phyloP scores from a whole-genome alignment of 2,113 vertebrate species.

The Turnix velox region DNA sequence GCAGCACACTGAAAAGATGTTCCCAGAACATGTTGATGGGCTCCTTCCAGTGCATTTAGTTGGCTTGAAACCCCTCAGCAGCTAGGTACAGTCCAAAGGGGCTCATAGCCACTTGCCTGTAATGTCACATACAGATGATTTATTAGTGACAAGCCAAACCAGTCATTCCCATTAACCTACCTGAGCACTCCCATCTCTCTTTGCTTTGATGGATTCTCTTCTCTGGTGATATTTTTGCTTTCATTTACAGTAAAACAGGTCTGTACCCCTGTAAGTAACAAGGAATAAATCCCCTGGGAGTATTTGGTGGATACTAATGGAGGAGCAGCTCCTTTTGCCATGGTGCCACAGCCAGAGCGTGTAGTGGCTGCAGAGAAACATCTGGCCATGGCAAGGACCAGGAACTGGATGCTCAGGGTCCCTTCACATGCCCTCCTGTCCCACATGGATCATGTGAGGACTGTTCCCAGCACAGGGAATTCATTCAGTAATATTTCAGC shows the following conservation, averaged over 20 bases:
- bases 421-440: not conserved
- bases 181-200: not conserved
- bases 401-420: not conserved
- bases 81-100: not conserved
- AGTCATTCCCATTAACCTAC: fast-evolving
- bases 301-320: not conserved
- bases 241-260: not conserved
- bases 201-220: not conserved
- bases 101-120: fast-evolving
- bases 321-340: fast-evolving
- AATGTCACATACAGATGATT: not conserved
- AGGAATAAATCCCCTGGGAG: not conserved
- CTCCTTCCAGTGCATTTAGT: fast-evolving
- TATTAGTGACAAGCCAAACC: not conserved
- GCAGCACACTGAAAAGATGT: not conserved
- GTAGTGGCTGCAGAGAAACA: not conserved
- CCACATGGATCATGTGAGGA: not conserved
- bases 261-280: not conserved
- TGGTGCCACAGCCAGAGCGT: fast-evolving
- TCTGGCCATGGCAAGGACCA: not conserved
- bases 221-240: not conserved
- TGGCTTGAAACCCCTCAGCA: not conserved
- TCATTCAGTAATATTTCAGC: conserved; percentile 5
- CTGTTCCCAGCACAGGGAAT: not conserved
- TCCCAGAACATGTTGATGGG: fast-evolving